Evolutionary conservation across 92 coral and sea anemone species (phyloP), one percentile per base, ranked within the genome.

Genomic region (Zoanthus sansibaricus): DNA sequence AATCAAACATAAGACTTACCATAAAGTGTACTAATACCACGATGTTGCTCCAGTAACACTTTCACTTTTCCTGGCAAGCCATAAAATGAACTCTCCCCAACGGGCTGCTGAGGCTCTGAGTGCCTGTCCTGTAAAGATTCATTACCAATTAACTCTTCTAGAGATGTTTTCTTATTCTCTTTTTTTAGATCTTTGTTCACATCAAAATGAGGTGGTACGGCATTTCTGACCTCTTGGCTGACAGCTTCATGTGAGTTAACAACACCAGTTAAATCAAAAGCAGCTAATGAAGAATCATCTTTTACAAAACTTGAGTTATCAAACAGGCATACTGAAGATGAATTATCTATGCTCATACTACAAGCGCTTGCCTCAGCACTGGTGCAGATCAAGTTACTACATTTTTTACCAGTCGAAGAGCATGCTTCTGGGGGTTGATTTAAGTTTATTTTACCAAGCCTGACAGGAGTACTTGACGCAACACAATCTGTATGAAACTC

Each of bases 1-100:
- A 33, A 32, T 44, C 16, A 71, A 3, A 71, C 3, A 17, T 37
- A 49, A 16, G 15, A 47, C 98, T 73, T 86, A 97, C 99, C 99
- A 92, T 97, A 97, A 17, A 97, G 90, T 18, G 73, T 88, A 25
- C 88, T 90, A 82, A 97, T 97, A 67, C 99, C 99, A 82, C 95
- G 92, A 83, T 92, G 83, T 44, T 92, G 90, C 70, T 86, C 87
- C 75, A 97, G 76, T 78, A 97, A 87, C 9, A 69, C 87, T 70
- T 91, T 94, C n/a, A 97, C 97, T 42, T 86, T 51, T 54, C 72
- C 25, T n/a, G 99, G 96, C 66, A 97, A 87, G 21, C 98, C 97
- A 86, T 93, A 97, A 92, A 95, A 97, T 72, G 76, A 86, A 42
- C 76, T 68, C n/a, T 76, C 76, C 62, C 30, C 15, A 11, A 30